Evolutionary conservation across 2,113 vertebrate genomes (phyloP), one percentile per base, ranked within the genome.

Genomic region (Acinonyx jubatus): DNA sequence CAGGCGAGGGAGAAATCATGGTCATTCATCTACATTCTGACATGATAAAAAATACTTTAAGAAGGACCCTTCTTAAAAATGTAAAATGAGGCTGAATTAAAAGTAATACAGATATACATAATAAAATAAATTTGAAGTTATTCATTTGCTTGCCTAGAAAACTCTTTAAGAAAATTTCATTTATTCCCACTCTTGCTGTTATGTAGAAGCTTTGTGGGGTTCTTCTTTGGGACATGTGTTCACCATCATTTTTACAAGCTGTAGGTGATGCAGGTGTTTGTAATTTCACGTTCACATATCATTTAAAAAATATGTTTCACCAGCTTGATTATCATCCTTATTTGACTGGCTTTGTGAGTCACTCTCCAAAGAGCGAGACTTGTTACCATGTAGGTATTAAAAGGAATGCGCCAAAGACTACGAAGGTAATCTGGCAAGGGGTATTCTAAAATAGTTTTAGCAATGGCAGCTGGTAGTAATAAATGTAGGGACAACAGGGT

Each of bases 71-170:
- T 27, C 66, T 96, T 81, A 96, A 95, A 94, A 29, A 73, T 76
- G 25, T 76, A 95, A 98, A 96, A 93, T 41, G 14, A 66, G 29
- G 23, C 33, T 65, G 18, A 63, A 81, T 90, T 89, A 76, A 88
- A 98, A 97, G 68, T 79, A 33, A 85, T 27, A 65, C 33, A 80
- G 69, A 55, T 12, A 82, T 4, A 65, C 14, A 9, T 80, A 27
- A 91, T 19, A 71, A 25, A 88, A 27, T 71, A 50, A 15, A 66
- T n/a, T 33, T 82, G 82, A 96, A 94, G 25, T 52, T 52, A 50
- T 71, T 86, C n/a, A 79, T 92, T 45, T 71, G 19, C 29, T 68
- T 79, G 29, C 29, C 48, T 8, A 66, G 29, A 89, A 84, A 27
- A 65, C 48, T 85, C 84, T 45, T n/a, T 88, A 86, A 84, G 83